Base-by-base conservation (phyloP, 1,140 invertebrate species). In the Nomia melanderi region DNA sequence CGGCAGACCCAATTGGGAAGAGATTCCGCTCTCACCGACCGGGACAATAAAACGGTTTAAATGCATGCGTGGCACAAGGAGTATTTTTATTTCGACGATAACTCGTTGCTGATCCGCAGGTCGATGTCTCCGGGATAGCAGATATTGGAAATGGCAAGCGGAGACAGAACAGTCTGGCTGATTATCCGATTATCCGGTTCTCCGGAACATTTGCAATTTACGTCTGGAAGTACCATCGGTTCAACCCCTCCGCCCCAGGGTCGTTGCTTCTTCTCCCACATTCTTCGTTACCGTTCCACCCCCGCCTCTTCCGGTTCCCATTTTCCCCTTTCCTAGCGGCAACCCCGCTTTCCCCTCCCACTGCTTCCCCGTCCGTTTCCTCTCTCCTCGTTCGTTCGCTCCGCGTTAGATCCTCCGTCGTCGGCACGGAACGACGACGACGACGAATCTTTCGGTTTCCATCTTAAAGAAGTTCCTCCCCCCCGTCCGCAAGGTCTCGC, bases 101-200 rank as follows among this genome's bases (percentile, higher is more conserved):
- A 85, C 77, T 83, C 79, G 83, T 81, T 77, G 82, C 79, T 73
- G 78, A 85, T 86, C 85, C 79, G 82, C 80, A 77, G 85, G 85
- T 79, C 78, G 82, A 86, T 83, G 83, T 86, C 86, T 86, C 81
- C 85, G 82, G 87, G 84, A 88, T 80, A 86, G 79, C 82, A 78
- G 87, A 88, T 90, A 91, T 91, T 91, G 90, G 89, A 90, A 90
- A 89, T 86, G 83, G 83, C 85, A 85, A 88, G 83, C 88, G 88
- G 89, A 90, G 89, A 86, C 87, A 86, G 87, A 90, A 88, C 90
- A 90, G 90, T 91, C 90, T 90, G 88, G 88, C 88, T 90, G 89
- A 90, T 91, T 90, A 91, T 90, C 89, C 88, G 90, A 90, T 91
- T 91, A 91, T 90, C 88, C 87, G 86, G 75, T 90, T 88, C 87